phyloP scores from a whole-genome alignment of 2,888 invertebrate species.

The Mesodorylaimus sp. region DNA sequence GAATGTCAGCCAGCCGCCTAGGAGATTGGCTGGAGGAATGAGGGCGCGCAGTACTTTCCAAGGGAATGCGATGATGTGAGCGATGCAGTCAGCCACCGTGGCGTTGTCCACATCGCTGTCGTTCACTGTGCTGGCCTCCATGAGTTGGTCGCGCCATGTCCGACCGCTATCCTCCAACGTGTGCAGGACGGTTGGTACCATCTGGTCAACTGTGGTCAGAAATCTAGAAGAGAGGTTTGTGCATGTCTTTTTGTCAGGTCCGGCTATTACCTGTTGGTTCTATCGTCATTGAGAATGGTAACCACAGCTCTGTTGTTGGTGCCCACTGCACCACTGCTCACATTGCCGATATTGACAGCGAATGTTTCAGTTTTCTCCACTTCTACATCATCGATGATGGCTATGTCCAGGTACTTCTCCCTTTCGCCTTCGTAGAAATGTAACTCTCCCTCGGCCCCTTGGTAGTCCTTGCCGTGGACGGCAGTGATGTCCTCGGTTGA shows the following conservation, averaged over 20 bases:
- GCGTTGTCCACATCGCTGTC: conserved; percentile 40
- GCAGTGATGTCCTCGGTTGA: conserved; percentile 41
- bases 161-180: conserved; percentile 38
- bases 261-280: conserved; percentile 37
- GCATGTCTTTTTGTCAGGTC: no score
- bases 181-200: conserved; percentile 27
- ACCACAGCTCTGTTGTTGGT: conserved; percentile 25
- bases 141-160: conserved; percentile 39
- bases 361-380: conserved; percentile 43
- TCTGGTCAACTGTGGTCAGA: conserved; percentile 38
- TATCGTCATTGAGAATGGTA: conserved; percentile 40
- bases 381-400: conserved; percentile 39
- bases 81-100: conserved; percentile 32
- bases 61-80: conserved; percentile 41
- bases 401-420: conserved; percentile 37
- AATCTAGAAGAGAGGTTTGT: neutral
- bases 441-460: conserved; percentile 38
- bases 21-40: conserved; percentile 37
- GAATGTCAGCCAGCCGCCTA: conserved; percentile 42
- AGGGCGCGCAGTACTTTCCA: conserved; percentile 41
- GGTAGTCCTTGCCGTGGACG: conserved; percentile 37
- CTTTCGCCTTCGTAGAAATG: conserved; percentile 36
- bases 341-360: conserved; percentile 37
- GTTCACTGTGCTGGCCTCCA: conserved; percentile 40
- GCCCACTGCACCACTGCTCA: conserved; percentile 16